Conservation (phyloP, 2,113 vertebrate genomes). For the Noctilio leporinus region DNA sequence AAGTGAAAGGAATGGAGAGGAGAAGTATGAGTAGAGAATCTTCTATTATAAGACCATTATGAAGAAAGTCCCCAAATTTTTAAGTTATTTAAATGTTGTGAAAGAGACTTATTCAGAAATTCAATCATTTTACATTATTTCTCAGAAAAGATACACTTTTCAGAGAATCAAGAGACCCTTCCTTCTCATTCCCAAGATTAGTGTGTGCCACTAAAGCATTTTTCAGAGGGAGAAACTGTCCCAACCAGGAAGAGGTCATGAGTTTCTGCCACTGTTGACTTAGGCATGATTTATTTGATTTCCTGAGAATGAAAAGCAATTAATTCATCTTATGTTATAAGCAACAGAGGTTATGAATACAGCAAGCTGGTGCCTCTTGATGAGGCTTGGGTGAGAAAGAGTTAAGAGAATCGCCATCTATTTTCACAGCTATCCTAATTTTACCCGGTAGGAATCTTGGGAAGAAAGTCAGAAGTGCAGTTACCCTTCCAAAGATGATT, state of each 20-base stretch:
- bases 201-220: not conserved
- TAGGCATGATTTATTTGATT: not conserved
- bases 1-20: not conserved
- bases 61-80: conserved; percentile 71
- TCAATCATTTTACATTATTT: conserved; percentile 52
- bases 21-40: not conserved
- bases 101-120: conserved; percentile 61
- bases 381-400: not conserved
- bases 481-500: not conserved
- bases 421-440: not conserved
- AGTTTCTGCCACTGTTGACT: not conserved
- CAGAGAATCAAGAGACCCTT: conserved; percentile 38
- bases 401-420: not conserved
- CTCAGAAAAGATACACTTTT: conserved; percentile 61
- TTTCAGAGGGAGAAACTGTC: not conserved
- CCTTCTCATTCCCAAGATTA: conserved; percentile 41
- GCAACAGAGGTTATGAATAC: not conserved
- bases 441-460: conserved; percentile 3
- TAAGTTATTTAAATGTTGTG: conserved; percentile 61
- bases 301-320: conserved; percentile 16
- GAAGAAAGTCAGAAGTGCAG: not conserved
- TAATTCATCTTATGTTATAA: not conserved
- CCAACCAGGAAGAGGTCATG: not conserved
- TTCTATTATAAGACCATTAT: conserved; percentile 33
- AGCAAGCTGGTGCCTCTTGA: not conserved